Percentiles rank a stretch among this genome's conserved stretches.
phyloP scores from a whole-genome alignment of 1,140 invertebrate genomes.

The Drosophila nigrodunni region DNA sequence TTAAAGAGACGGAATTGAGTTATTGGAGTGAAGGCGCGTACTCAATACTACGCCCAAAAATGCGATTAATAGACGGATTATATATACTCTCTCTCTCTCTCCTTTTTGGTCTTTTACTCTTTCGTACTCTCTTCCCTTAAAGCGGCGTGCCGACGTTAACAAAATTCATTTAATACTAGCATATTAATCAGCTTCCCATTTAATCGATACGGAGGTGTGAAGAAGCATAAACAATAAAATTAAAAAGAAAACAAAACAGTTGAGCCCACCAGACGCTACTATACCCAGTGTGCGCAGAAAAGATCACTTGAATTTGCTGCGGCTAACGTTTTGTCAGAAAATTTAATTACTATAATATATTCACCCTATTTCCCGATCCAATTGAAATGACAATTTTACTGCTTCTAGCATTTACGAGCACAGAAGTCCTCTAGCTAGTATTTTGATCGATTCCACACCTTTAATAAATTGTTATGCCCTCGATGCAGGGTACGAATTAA shows the following conservation, averaged over 20 bases:
- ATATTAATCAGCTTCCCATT: conserved; percentile 53
- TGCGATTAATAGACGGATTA: conserved; percentile 38
- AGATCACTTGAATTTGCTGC: too few species aligned
- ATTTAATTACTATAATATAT: too few species aligned
- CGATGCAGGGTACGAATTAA: too few species aligned
- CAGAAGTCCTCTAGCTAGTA: too few species aligned
- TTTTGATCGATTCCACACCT: too few species aligned
- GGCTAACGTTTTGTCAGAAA: too few species aligned
- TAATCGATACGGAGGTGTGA: conserved; percentile 18
- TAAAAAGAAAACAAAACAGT: neutral
- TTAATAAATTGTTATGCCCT: too few species aligned
- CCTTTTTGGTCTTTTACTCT: neutral
- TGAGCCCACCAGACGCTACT: too few species aligned
- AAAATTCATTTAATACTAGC: conserved; percentile 16
- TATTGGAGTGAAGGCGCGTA: conserved; percentile 49
- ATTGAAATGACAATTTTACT: too few species aligned
- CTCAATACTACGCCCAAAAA: conserved; percentile 60
- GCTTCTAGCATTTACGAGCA: too few species aligned
- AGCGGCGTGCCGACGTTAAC: conserved; percentile 5
- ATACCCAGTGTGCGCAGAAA: too few species aligned
- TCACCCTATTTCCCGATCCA: too few species aligned
- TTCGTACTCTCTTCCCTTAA: neutral
- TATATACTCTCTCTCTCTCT: neutral
- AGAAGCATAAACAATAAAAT: conserved; percentile 22
- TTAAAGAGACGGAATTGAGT: conserved; percentile 29